These are phyloP conservation scores for Clarias laeviceps DNA, from an alignment of 2,797 vertebrate genomes.

Conservation along the genomic window DNA sequence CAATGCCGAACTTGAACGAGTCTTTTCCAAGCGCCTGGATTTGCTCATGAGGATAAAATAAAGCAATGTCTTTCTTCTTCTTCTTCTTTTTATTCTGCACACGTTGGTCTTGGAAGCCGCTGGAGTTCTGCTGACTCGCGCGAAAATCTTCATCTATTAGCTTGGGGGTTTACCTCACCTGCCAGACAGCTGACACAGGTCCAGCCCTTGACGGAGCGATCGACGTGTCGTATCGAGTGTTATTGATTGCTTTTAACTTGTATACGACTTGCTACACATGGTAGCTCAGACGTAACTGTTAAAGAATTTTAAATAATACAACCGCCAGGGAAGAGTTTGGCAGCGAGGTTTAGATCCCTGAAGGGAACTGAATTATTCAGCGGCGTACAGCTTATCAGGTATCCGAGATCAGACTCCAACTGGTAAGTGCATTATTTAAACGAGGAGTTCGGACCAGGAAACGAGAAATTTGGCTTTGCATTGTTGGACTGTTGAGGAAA, in stretches of 20 bases:
- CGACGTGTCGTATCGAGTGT: neutral
- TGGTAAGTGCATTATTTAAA: constrained; percentile 49
- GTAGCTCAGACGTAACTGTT: neutral
- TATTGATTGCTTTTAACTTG: neutral
- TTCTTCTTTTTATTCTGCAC: neutral
- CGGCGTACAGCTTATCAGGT: constrained; percentile 42
- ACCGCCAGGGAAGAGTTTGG: constrained; percentile 6
- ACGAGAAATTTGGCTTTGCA: neutral
- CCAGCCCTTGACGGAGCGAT: constrained; percentile 18
- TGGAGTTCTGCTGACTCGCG: constrained; percentile 32
- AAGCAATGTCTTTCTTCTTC: neutral
- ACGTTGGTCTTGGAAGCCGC: neutral
- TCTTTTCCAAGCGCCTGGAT: neutral
- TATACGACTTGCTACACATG: neutral
- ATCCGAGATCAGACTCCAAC: constrained; percentile 41
- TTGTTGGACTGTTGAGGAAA: neutral
- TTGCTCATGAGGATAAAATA: neutral
- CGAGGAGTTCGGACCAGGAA: neutral
- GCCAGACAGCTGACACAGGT: constrained; percentile 4
- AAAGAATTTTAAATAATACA: neutral
- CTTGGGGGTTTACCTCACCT: neutral
- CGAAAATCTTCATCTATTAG: constrained; percentile 3
- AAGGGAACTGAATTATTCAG: constrained; percentile 58
- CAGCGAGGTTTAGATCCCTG: constrained; percentile 33
- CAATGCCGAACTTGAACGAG: neutral